Evolutionary conservation across 2,797 vertebrate genomes (phyloP).

Genomic region (Syngnathus rostellatus): DNA sequence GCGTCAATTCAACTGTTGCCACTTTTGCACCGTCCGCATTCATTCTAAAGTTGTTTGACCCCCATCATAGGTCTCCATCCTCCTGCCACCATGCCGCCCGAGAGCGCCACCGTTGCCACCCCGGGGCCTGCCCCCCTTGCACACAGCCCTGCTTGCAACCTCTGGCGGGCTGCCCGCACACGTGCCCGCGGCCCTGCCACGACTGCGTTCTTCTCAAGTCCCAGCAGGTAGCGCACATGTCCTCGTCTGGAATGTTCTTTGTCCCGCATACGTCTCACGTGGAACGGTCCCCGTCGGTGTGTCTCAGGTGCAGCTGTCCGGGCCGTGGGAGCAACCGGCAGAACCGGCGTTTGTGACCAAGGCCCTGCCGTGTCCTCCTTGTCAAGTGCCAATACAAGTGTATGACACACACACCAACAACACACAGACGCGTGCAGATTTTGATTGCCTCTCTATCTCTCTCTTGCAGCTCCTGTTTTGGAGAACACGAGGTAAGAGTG

Average conservation of each 20-base stretch:
- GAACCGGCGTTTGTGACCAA: constrained; percentile 73
- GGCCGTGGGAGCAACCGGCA: constrained; percentile 80
- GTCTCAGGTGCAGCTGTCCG: constrained; percentile 52
- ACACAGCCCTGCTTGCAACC: constrained; percentile 73
- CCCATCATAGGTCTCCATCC: constrained; percentile 65
- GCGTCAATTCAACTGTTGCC: no score
- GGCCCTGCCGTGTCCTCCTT: constrained; percentile 69
- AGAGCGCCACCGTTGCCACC: constrained; percentile 84
- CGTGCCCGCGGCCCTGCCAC: constrained; percentile 80
- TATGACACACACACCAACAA: constrained; percentile 14
- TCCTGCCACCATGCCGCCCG: constrained; percentile 82
- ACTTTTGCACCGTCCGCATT: no score
- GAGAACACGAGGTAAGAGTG: constrained; percentile 57
- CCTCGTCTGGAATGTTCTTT: background rate
- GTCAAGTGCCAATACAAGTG: constrained; percentile 51
- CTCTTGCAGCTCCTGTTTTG: constrained; percentile 54
- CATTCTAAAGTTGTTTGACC: no score
- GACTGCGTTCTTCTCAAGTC: constrained; percentile 80
- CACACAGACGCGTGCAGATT: background rate
- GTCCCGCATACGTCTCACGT: background rate
- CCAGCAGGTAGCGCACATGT: constrained; percentile 21
- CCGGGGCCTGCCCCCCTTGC: constrained; percentile 80
- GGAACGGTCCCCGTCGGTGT: background rate
- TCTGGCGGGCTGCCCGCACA: constrained; percentile 70
- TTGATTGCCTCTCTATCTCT: background rate